Evolutionary conservation across 2,113 vertebrate genomes (phyloP).

Genomic region (Lota lota): DNA sequence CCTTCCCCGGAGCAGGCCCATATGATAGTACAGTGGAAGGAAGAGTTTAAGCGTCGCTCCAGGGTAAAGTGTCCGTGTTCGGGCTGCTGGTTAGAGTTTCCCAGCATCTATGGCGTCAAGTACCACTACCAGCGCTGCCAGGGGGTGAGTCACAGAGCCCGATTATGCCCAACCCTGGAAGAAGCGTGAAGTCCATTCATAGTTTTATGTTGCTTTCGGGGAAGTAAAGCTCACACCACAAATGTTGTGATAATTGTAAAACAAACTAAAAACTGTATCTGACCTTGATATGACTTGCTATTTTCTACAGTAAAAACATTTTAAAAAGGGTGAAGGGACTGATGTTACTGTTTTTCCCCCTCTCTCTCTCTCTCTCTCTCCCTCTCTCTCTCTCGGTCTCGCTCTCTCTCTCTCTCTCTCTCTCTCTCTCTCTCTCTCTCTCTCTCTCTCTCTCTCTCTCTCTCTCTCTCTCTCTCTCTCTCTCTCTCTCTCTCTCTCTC

Average conservation of each 20-base stretch:
- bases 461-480: slow-evolving; percentile 14
- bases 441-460: slow-evolving; percentile 7
- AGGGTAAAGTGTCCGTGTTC: slow-evolving; percentile 92
- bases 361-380: too few relatives aligned
- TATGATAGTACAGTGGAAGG: slow-evolving; percentile 94
- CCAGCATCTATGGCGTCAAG: slow-evolving; percentile 96
- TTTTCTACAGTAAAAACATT: too few relatives aligned
- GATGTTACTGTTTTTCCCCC: too few relatives aligned
- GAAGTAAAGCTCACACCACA: too few relatives aligned
- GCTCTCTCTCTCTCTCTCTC: too few relatives aligned
- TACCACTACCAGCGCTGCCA: slow-evolving; percentile 97
- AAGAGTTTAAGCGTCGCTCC: slow-evolving; percentile 91
- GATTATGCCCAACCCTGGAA: slow-evolving; percentile 35
- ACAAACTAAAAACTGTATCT: too few relatives aligned
- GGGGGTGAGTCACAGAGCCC: slow-evolving; percentile 80
- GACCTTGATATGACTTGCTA: too few relatives aligned
- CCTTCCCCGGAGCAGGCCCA: slow-evolving; percentile 75
- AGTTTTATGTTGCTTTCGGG: too few relatives aligned
- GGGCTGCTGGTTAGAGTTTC: slow-evolving; percentile 96
- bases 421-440: slow-evolving; percentile 2
- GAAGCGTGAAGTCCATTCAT: too few relatives aligned
- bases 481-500: slow-evolving; percentile 9
- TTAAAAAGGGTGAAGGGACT: too few relatives aligned
- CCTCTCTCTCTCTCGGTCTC: too few relatives aligned
- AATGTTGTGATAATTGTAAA: too few relatives aligned